Evolutionary conservation across 2,113 vertebrate species (phyloP), one percentile per base, ranked within the genome.

Genomic region (Acanthisitta chloris): DNA sequence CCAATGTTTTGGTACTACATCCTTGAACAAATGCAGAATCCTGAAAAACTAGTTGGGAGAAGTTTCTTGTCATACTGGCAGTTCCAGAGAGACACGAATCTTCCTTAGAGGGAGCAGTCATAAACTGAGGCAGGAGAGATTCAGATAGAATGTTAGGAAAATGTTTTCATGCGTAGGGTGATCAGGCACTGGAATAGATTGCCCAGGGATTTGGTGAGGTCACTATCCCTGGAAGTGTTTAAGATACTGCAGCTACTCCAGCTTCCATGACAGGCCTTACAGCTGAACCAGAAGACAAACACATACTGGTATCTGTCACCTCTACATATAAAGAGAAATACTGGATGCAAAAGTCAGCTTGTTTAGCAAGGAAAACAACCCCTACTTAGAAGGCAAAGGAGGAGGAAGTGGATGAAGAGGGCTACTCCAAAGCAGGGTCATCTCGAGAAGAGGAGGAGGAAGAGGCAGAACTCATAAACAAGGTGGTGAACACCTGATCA

Each of bases 291-390:
- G 64, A 62, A 31, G 26, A 62, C 3, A 25, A 33, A 7, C 31
- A 3, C 0, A 0, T 55, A 21, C 34, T 48, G 33, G 26, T 14
- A 19, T 70, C 34, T 36, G 31, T 49, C 42, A 23, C 34, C 3
- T 11, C 21, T 55, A 14, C 15, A 54, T 8, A 28, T 17, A 70
- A 62, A 54, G 10, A 24, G 31, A 48, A 34, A 42, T 34, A 42
- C 0, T 69, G 29, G 49, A 21, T 33, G 12, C 11, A 40, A 61
- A 54, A 3, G 9, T 61, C 28, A 58, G 24, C 40, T 48, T 15
- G 21, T 70, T 90, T 48, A 9, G 6, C 40, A 24, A 83, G 17
- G 23, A 76, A 48, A 48, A 17, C 26, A 62, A 33, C 21, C 28
- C 17, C 48, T 55, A 6, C 3, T 42, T 7, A 70, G 42, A 70